Evolutionary conservation across 2,113 vertebrate species (phyloP).

Genomic region (Crypturellus undulatus): DNA sequence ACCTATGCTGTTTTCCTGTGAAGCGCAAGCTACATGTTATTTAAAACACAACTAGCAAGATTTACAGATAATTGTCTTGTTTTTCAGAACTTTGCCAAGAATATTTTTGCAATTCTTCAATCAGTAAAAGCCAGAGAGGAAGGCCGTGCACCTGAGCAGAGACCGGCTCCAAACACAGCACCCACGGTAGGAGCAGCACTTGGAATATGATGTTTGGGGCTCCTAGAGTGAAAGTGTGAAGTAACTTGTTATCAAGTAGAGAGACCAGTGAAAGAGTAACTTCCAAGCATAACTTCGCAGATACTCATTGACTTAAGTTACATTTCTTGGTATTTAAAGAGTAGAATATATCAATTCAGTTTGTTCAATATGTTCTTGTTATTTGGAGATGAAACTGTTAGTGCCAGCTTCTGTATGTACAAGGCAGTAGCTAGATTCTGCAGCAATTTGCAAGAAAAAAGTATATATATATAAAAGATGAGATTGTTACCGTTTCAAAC

Average conservation of each 20-base stretch:
- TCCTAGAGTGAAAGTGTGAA: not conserved
- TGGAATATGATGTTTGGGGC: not conserved
- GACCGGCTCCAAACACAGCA: conserved; percentile 90
- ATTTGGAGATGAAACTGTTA: not conserved
- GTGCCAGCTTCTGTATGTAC: conserved; percentile 33
- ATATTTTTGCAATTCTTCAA: conserved; percentile 98
- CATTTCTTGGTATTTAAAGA: conserved; percentile 5
- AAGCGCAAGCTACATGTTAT: accelerated
- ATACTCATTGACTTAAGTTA: not conserved
- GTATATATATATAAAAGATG: not conserved
- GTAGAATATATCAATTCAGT: not conserved
- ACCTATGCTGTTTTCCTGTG: accelerated
- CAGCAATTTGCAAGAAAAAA: conserved; percentile 14
- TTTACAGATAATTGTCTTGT: conserved; percentile 35
- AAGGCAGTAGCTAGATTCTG: not conserved
- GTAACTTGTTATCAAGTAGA: accelerated
- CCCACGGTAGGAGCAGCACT: conserved; percentile 84
- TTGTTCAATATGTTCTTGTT: conserved; percentile 25
- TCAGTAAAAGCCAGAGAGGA: conserved; percentile 99
- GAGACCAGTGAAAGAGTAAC: not conserved
- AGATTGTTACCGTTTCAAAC: conserved; percentile 42
- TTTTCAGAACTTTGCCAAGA: conserved; percentile 97
- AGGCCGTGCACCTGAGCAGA: conserved; percentile 93
- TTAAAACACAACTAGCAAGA: not conserved
- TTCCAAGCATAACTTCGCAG: not conserved